phyloP scores from a whole-genome alignment of 2,113 vertebrate genomes.

The Tenebrosternarchus preto region DNA sequence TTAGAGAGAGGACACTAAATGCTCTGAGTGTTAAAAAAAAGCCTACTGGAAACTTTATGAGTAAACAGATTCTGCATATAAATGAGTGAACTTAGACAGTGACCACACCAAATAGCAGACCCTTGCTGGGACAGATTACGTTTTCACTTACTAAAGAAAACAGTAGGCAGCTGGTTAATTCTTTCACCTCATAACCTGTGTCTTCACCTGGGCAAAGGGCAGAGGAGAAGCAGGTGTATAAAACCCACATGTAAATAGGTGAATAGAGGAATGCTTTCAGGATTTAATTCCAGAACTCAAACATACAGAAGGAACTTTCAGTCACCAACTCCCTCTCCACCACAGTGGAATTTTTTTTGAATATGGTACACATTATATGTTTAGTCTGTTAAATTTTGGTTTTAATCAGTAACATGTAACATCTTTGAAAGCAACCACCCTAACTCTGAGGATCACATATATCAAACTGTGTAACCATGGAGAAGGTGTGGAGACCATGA shows the following conservation, averaged over 20 bases:
- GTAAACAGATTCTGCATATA: not conserved
- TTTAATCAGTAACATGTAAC: not conserved
- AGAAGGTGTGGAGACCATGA: not conserved
- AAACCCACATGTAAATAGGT: not conserved
- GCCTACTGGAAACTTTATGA: not conserved
- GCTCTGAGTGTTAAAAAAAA: not conserved
- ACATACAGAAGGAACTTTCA: not conserved
- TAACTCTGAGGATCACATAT: not conserved
- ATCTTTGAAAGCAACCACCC: not conserved
- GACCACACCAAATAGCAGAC: not conserved
- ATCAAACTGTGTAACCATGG: not conserved
- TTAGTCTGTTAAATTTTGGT: not conserved
- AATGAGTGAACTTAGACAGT: not conserved
- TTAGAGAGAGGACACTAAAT: not conserved
- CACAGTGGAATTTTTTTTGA: not conserved
- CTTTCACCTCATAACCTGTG: not conserved
- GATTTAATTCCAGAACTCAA: not conserved
- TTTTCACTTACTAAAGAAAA: slow-evolving; percentile 2
- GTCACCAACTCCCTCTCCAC: not conserved
- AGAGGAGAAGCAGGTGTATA: not conserved
- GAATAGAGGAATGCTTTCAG: not conserved
- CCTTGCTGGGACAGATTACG: not conserved
- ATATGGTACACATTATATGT: not conserved
- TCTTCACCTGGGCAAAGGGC: no score
- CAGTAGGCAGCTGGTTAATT: not conserved